A percentile compares a stretch with the other conserved stretches of the same genome.
Evolutionary conservation across 2,888 invertebrate species (phyloP).

Genomic region (Gisinianus flammeolus): DNA sequence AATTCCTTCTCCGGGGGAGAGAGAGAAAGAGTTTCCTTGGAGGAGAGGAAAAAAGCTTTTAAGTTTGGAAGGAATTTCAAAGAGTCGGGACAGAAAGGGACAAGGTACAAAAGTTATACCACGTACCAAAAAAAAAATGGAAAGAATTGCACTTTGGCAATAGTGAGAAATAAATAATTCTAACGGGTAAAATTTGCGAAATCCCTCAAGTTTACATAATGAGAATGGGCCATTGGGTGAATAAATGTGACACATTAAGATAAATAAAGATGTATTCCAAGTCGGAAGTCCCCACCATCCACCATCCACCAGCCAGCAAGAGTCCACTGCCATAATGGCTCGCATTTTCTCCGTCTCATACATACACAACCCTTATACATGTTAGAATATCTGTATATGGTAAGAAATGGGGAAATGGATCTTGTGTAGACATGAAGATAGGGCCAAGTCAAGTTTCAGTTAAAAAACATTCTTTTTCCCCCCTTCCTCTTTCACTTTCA

Average conservation of each 20-base stretch:
- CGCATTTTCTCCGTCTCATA: not conserved
- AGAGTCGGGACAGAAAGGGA: too few species aligned
- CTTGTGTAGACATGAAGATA: too few species aligned
- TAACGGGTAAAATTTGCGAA: constrained; percentile 27
- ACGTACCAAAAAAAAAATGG: not conserved
- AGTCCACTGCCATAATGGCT: not conserved
- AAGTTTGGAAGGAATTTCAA: not conserved
- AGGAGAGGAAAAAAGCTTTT: not conserved
- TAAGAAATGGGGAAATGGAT: not conserved
- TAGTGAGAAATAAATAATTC: constrained; percentile 28
- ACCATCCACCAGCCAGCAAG: not conserved
- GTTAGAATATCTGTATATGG: not conserved
- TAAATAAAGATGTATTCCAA: constrained; percentile 24
- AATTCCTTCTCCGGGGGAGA: not conserved
- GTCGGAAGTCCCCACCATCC: not conserved
- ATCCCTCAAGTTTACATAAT: constrained; percentile 30
- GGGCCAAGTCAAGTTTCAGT: too few species aligned
- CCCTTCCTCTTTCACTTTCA: not conserved
- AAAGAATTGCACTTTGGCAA: not conserved
- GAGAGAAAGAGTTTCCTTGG: too few species aligned
- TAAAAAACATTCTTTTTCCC: not conserved
- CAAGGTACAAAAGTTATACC: not conserved
- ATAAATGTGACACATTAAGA: constrained; percentile 28
- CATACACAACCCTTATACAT: not conserved
- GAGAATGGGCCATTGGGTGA: constrained; percentile 25